Evolutionary conservation across 2,888 invertebrate genomes (phyloP).

Genomic region (Cheilosia variabilis): DNA sequence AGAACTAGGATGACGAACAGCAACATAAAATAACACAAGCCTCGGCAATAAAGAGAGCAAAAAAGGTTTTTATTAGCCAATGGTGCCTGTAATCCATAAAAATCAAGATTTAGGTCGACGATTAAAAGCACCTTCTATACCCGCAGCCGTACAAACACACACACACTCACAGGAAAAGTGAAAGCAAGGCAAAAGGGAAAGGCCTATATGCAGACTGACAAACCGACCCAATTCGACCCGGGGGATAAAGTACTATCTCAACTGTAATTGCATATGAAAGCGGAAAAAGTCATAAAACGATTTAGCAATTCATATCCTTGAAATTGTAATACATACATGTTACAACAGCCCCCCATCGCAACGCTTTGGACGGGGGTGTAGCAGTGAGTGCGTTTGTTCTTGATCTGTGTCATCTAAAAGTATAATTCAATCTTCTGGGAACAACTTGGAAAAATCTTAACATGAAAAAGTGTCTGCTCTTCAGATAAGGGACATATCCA

Average conservation of each 20-base stretch:
- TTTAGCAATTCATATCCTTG: conserved; percentile 74
- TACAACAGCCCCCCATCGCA: neutral
- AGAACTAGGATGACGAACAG: conserved; percentile 4
- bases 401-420: conserved; percentile 71
- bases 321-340: conserved; percentile 55
- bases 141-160: neutral
- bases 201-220: too few relatives aligned
- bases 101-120: conserved; percentile 72
- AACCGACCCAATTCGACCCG: conserved; percentile 5
- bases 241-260: conserved; percentile 19
- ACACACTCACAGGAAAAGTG: neutral
- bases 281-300: conserved; percentile 72
- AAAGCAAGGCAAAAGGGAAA: neutral
- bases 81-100: conserved; percentile 73
- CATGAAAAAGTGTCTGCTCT: conserved; percentile 52
- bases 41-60: conserved; percentile 53
- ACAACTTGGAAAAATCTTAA: conserved; percentile 44
- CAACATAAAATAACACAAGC: conserved; percentile 62
- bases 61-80: conserved; percentile 72
- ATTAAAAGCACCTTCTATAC: conserved; percentile 64
- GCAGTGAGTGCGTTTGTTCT: conserved; percentile 9
- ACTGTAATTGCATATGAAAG: conserved; percentile 60
- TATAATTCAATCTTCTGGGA: conserved; percentile 69
- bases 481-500: conserved; percentile 19
- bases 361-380: neutral